Conservation (phyloP, 2,797 vertebrate species). For the Discoglossus pictus region DNA sequence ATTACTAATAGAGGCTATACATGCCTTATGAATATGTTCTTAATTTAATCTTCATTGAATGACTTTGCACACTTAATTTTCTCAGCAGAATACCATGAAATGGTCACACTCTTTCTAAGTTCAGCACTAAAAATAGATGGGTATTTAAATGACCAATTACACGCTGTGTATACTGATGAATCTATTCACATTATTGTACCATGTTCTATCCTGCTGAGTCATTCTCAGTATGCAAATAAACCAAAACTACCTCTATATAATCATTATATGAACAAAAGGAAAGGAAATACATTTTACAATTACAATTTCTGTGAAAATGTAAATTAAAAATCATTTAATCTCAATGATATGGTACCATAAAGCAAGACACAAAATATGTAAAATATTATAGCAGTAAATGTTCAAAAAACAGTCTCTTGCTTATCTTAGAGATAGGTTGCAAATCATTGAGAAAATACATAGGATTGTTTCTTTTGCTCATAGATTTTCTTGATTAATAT, state of each 20-base stretch:
- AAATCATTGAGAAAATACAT: too few relatives aligned
- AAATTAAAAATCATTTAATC: too few relatives aligned
- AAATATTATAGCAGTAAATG: too few relatives aligned
- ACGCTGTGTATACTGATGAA: constrained; percentile 97
- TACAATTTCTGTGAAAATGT: constrained; percentile 17
- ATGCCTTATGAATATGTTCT: constrained; percentile 79
- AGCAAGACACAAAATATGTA: too few relatives aligned
- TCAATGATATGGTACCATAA: too few relatives aligned
- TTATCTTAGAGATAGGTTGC: too few relatives aligned
- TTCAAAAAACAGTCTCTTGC: too few relatives aligned
- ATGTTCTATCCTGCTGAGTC: constrained; percentile 72
- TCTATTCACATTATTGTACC: constrained; percentile 80
- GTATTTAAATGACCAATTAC: constrained; percentile 89
- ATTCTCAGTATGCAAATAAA: too few relatives aligned
- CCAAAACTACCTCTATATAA: too few relatives aligned
- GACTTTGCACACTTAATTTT: constrained; percentile 83
- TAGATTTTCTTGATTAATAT: too few relatives aligned
- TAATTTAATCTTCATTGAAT: constrained; percentile 83
- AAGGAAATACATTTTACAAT: constrained; percentile 53
- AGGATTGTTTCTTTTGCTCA: too few relatives aligned
- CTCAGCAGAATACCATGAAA: constrained; percentile 87
- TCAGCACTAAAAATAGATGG: constrained; percentile 84
- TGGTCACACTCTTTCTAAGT: constrained; percentile 86
- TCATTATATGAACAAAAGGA: too few relatives aligned
- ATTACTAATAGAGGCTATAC: constrained; percentile 78